Percentiles rank a stretch among this genome's conserved stretches.
Evolutionary conservation across 2,797 vertebrate species (phyloP).

Genomic region (Fratercula arctica): DNA sequence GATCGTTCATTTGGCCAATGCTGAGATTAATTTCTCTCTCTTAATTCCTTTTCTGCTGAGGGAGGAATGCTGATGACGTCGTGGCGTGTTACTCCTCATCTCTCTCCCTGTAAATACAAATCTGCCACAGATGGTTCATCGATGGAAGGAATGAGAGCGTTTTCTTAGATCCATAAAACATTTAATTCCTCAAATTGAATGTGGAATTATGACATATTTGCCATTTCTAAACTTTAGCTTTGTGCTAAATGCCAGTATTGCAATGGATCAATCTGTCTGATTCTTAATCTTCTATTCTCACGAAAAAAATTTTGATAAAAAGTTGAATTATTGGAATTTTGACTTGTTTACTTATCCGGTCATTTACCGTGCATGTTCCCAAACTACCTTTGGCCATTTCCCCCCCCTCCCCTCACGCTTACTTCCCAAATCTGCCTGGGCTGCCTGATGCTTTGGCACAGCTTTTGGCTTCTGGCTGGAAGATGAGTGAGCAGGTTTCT

Average conservation of each 20-base stretch:
- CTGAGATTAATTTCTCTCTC: neutral
- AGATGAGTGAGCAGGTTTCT: constrained; percentile 57
- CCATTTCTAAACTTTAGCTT: constrained; percentile 18
- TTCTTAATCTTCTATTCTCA: constrained; percentile 14
- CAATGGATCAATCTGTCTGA: neutral
- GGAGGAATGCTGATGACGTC: constrained; percentile 20
- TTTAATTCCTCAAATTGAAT: constrained; percentile 28
- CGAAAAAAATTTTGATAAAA: constrained; percentile 22
- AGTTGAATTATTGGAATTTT: neutral
- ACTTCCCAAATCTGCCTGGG: neutral
- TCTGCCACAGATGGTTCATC: constrained; percentile 37
- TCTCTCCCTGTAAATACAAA: constrained; percentile 41
- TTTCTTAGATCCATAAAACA: constrained; percentile 54
- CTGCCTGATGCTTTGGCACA: constrained; percentile 41
- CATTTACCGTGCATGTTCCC: neutral
- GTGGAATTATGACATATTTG: constrained; percentile 28
- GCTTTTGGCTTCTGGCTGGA: constrained; percentile 44
- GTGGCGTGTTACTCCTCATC: neutral
- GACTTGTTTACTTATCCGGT: constrained; percentile 31
- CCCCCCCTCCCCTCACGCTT: neutral
- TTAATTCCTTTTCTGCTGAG: constrained; percentile 27
- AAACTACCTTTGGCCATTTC: neutral
- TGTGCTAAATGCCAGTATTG: constrained; percentile 32
- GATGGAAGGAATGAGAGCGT: constrained; percentile 45
- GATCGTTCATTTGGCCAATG: neutral